phyloP scores from a whole-genome alignment of 2,113 vertebrate genomes.

The Phrynosoma blainvillii region DNA sequence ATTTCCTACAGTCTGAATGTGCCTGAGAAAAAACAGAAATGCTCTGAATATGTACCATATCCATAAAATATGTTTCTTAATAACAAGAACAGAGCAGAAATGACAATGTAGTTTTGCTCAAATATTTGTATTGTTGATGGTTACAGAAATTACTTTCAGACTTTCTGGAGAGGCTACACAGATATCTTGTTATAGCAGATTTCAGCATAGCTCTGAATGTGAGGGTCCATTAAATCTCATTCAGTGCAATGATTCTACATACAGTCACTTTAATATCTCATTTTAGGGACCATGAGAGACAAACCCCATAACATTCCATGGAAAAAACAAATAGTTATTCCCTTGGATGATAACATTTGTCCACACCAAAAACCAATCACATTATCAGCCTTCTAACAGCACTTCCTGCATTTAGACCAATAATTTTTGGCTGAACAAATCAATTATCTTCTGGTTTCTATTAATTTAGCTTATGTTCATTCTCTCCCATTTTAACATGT shows the following conservation, averaged over 20 bases:
- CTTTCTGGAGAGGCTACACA: background rate
- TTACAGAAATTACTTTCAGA: background rate
- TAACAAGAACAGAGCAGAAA: conserved; percentile 12
- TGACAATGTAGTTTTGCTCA: background rate
- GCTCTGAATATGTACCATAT: conserved; percentile 8
- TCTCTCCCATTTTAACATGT: background rate
- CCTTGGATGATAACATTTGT: too few species aligned
- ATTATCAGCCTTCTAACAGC: background rate
- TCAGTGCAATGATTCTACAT: background rate
- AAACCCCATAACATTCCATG: background rate
- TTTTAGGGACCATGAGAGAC: background rate
- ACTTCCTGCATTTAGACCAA: background rate
- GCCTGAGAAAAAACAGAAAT: conserved; percentile 25
- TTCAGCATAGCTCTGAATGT: background rate
- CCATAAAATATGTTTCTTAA: conserved; percentile 36
- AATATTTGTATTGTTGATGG: conserved; percentile 15
- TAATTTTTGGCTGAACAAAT: background rate
- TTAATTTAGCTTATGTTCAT: background rate
- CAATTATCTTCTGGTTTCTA: background rate
- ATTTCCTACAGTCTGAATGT: conserved; percentile 23
- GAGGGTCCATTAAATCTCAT: background rate
- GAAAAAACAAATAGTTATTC: background rate
- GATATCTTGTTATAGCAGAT: background rate
- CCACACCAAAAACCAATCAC: background rate
- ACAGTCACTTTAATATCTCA: background rate